Evolutionary conservation across 2,797 vertebrate species (phyloP).

Genomic region (Dipus sagitta): DNA sequence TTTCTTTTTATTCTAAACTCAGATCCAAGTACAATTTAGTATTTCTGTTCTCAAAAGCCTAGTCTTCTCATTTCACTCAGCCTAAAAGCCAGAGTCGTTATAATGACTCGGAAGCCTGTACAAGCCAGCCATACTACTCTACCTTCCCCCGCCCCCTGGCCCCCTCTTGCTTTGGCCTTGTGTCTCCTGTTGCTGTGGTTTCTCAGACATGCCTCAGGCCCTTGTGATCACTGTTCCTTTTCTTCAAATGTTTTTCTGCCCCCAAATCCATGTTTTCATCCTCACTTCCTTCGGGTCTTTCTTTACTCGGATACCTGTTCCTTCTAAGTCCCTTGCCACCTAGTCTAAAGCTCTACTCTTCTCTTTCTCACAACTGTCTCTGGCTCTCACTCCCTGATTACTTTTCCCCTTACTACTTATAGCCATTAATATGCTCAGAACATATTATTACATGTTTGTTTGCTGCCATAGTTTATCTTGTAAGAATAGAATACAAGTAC

Average conservation of each 20-base stretch:
- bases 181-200: neutral
- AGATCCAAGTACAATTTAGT: neutral
- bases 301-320: neutral
- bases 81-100: neutral
- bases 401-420: neutral
- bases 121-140: neutral
- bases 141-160: neutral
- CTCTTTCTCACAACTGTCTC: neutral
- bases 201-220: neutral
- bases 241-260: neutral
- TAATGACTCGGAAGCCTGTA: neutral
- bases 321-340: neutral
- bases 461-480: neutral
- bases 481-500: neutral
- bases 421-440: neutral
- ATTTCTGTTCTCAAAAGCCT: neutral
- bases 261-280: neutral
- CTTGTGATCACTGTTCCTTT: neutral
- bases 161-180: neutral
- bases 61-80: neutral
- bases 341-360: neutral
- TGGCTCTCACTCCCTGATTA: neutral
- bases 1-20: neutral
- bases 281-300: neutral
- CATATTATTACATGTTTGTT: neutral